Conservation (phyloP, 1,140 invertebrate genomes). For the Dermatophagoides farinae region DNA sequence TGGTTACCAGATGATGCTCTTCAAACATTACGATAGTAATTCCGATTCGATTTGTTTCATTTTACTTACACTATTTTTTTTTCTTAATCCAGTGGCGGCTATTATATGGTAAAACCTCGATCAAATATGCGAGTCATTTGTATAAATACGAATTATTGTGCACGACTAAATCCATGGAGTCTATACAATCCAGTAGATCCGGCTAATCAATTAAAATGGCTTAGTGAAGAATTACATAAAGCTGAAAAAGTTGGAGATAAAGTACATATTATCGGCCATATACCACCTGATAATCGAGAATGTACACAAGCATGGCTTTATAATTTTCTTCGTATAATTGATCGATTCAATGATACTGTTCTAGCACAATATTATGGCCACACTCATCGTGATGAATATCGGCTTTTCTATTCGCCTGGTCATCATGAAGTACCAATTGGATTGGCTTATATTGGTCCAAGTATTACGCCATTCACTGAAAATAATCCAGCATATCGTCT, state of each 20-base stretch:
- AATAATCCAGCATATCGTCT: slow-evolving; percentile 87
- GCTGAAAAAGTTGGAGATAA: slow-evolving; percentile 82
- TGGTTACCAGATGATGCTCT: slow-evolving; percentile 71
- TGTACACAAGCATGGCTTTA: slow-evolving; percentile 76
- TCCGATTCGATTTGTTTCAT: not conserved
- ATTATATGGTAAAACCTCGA: slow-evolving; percentile 66
- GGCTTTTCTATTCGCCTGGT: slow-evolving; percentile 50
- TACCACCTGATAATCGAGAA: slow-evolving; percentile 82
- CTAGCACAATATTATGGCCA: slow-evolving; percentile 86
- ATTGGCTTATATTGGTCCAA: slow-evolving; percentile 36
- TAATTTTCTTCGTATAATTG: slow-evolving; percentile 74
- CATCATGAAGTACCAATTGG: slow-evolving; percentile 14
- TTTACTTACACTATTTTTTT: not conserved
- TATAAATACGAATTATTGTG: slow-evolving; percentile 83
- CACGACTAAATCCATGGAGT: slow-evolving; percentile 50
- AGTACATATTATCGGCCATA: slow-evolving; percentile 92
- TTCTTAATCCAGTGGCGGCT: slow-evolving; percentile 44
- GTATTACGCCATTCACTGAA: slow-evolving; percentile 70
- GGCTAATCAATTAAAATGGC: slow-evolving; percentile 78
- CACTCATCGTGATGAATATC: slow-evolving; percentile 82
- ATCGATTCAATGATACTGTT: slow-evolving; percentile 66
- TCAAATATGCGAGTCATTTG: slow-evolving; percentile 72
- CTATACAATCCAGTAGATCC: slow-evolving; percentile 73
- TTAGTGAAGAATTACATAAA: slow-evolving; percentile 74
- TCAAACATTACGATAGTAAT: slow-evolving; percentile 45